These are phyloP conservation scores for Thaleichthys pacificus DNA, from an alignment of 2,797 vertebrate species.

Conservation along the genomic window DNA sequence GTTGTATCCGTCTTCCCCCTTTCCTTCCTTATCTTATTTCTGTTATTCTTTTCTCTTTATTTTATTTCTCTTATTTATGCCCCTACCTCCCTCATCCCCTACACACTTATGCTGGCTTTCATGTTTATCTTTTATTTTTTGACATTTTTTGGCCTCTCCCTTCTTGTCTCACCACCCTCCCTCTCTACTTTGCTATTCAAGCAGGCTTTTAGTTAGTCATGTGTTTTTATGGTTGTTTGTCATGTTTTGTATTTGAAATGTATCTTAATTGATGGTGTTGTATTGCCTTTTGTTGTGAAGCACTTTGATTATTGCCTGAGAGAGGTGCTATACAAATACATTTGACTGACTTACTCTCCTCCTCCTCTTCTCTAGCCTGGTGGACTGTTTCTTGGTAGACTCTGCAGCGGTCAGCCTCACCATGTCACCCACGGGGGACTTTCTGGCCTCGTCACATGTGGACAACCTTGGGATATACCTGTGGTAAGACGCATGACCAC, in stretches of 20 bases:
- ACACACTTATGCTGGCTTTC: background rate
- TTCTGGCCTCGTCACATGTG: constrained; percentile 89
- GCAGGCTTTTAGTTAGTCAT: background rate
- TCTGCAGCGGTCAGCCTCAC: constrained; percentile 84
- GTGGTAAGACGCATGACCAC: constrained; percentile 77
- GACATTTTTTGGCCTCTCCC: background rate
- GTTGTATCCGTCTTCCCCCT: background rate
- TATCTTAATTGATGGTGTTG: no score
- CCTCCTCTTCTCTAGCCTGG: constrained; percentile 71
- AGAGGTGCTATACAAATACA: background rate
- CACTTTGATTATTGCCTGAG: no score
- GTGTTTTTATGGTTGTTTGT: no score
- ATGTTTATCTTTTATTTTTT: constrained; percentile 3
- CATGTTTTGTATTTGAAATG: no score
- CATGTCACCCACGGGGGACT: constrained; percentile 94
- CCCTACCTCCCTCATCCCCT: background rate
- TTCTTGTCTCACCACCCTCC: background rate
- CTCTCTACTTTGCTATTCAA: background rate
- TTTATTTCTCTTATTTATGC: background rate
- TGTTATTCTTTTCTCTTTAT: background rate
- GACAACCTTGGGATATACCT: constrained; percentile 91
- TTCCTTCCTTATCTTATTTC: background rate
- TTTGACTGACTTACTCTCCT: background rate
- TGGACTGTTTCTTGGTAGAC: constrained; percentile 91
- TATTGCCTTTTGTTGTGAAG: no score